Percentiles rank a stretch among this genome's conserved stretches.
Evolutionary conservation across 2,888 invertebrate species (phyloP).

Genomic region (Drosophila gaucha): DNA sequence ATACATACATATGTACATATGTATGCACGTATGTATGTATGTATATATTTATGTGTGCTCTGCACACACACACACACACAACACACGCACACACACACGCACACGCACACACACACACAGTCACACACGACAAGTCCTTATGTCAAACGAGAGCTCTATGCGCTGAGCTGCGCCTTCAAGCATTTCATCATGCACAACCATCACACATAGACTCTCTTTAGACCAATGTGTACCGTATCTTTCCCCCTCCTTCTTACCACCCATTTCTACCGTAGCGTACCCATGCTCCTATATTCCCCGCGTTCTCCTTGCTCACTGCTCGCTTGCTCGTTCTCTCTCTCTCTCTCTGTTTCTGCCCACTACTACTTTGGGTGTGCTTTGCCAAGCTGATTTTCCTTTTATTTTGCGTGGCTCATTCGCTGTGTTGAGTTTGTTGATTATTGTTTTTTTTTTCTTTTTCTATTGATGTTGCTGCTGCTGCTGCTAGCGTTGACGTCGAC

Average conservation of each 20-base stretch:
- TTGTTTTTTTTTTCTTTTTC: constrained; percentile 22
- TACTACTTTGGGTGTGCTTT: constrained; percentile 36
- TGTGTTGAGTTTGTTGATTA: constrained; percentile 54
- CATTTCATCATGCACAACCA: constrained; percentile 45
- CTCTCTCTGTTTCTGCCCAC: constrained; percentile 24
- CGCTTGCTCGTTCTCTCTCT: neutral
- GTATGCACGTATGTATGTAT: neutral
- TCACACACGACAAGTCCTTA: constrained; percentile 36
- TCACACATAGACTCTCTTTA: constrained; percentile 6
- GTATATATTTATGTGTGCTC: neutral
- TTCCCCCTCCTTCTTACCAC: neutral
- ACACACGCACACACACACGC: neutral
- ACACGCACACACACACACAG: neutral
- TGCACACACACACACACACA: neutral
- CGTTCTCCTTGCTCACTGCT: constrained; percentile 1
- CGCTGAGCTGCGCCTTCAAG: constrained; percentile 39
- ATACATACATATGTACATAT: neutral
- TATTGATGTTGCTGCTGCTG: constrained; percentile 23
- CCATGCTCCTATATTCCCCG: constrained; percentile 6
- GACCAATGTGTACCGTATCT: constrained; percentile 22
- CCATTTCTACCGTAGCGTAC: constrained; percentile 3
- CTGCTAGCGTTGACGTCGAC: constrained; percentile 36
- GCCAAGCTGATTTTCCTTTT: constrained; percentile 67
- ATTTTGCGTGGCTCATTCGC: constrained; percentile 68
- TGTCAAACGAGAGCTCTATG: constrained; percentile 32